Evolutionary conservation across 2,797 vertebrate species (phyloP).

Genomic region (Alectoris magna): DNA sequence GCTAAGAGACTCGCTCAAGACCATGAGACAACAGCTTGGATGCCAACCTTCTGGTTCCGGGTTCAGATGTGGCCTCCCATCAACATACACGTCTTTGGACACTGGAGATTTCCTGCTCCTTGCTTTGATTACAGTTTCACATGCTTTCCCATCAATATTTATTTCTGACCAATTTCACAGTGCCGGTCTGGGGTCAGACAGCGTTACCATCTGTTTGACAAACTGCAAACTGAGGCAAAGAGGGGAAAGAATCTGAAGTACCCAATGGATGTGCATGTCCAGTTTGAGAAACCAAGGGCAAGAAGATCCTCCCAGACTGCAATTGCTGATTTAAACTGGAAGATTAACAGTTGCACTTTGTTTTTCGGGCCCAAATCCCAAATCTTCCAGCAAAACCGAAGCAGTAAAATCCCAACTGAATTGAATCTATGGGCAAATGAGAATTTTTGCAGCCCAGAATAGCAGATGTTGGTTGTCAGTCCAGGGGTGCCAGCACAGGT

Average conservation of each 20-base stretch:
- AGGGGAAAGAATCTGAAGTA: background rate
- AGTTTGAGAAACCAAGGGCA: background rate
- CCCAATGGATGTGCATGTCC: background rate
- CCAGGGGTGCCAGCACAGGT: background rate
- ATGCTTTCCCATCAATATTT: background rate
- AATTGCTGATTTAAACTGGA: background rate
- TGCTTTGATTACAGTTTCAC: background rate
- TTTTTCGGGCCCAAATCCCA: background rate
- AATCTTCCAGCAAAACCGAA: background rate
- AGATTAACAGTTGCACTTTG: background rate
- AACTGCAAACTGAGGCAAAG: background rate
- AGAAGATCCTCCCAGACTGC: background rate
- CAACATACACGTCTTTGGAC: background rate
- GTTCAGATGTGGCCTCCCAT: background rate
- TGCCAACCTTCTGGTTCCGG: background rate
- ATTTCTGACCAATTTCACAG: background rate
- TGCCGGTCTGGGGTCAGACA: background rate
- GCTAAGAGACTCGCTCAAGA: background rate
- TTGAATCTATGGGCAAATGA: background rate
- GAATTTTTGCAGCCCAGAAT: background rate
- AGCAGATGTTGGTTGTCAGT: background rate
- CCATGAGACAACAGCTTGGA: background rate
- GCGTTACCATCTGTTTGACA: background rate
- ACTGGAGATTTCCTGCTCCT: background rate
- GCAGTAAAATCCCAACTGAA: background rate